These are phyloP conservation scores for Onychomys torridus DNA, from an alignment of 2,797 vertebrate genomes.

Conservation along the genomic window DNA sequence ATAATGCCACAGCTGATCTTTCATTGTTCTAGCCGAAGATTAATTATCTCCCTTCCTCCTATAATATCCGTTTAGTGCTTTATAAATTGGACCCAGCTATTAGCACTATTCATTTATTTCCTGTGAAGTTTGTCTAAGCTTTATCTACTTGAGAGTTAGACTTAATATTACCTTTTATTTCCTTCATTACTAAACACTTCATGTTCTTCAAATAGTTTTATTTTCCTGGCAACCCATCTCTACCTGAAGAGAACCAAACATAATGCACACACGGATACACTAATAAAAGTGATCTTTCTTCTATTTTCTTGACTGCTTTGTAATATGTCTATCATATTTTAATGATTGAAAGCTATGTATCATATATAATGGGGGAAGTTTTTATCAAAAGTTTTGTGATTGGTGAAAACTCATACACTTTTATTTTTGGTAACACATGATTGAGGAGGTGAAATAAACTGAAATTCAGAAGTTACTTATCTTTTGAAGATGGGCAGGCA, in stretches of 20 bases:
- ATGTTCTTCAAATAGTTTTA: slow-evolving; percentile 61
- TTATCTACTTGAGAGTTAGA: slow-evolving; percentile 55
- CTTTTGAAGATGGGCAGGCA: neutral
- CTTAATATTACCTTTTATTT: slow-evolving; percentile 61
- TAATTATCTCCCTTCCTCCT: slow-evolving; percentile 82
- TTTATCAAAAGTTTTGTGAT: neutral
- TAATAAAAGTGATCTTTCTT: slow-evolving; percentile 4
- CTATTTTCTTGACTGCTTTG: neutral
- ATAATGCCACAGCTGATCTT: slow-evolving; percentile 82
- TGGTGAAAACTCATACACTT: neutral
- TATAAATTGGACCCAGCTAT: slow-evolving; percentile 77
- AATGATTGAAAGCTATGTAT: neutral
- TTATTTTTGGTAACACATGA: neutral
- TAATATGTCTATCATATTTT: neutral
- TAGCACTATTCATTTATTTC: slow-evolving; percentile 79
- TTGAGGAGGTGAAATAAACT: neutral
- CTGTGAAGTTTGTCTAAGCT: slow-evolving; percentile 63
- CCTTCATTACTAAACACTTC: slow-evolving; percentile 46
- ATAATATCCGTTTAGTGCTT: slow-evolving; percentile 78
- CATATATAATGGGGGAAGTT: neutral
- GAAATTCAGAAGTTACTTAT: neutral
- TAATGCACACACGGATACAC: neutral
- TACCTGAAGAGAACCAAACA: neutral
- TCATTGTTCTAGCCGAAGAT: slow-evolving; percentile 82
- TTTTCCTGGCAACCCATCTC: neutral